phyloP scores from a whole-genome alignment of 2,113 vertebrate species.

The Grammomys surdaster region DNA sequence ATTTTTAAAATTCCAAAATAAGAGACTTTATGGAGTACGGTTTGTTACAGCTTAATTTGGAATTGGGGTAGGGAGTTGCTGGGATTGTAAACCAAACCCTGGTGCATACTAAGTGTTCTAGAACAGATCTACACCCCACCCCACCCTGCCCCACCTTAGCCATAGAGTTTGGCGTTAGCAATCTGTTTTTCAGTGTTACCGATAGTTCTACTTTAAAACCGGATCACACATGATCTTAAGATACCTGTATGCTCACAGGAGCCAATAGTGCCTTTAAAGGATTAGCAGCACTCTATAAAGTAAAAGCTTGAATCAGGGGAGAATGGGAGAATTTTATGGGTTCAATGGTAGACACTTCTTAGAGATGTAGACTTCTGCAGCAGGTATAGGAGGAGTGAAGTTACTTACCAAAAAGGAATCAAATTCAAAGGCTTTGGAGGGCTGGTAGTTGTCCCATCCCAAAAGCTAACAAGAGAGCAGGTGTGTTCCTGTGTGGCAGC shows the following conservation, averaged over 20 bases:
- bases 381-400: neutral
- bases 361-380: neutral
- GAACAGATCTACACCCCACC: neutral
- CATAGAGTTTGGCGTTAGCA: slow-evolving; percentile 11
- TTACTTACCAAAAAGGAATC: neutral
- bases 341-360: neutral
- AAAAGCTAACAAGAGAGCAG: neutral
- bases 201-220: slow-evolving; percentile 29
- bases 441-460: neutral
- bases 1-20: slow-evolving; percentile 16
- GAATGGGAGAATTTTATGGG: neutral
- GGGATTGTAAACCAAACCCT: neutral
- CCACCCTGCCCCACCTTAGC: neutral
- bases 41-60: slow-evolving; percentile 28
- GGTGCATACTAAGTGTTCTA: neutral
- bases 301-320: slow-evolving; percentile 29
- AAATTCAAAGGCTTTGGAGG: slow-evolving; percentile 40
- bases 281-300: slow-evolving; percentile 52
- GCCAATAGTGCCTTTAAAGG: neutral
- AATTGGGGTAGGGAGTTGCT: neutral
- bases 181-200: slow-evolving; percentile 33
- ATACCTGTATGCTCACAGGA: neutral
- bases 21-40: neutral
- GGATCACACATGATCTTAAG: neutral
- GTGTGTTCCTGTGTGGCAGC: neutral